Base-by-base conservation (phyloP, 2,113 vertebrate genomes). In the Cardinalis cardinalis region DNA sequence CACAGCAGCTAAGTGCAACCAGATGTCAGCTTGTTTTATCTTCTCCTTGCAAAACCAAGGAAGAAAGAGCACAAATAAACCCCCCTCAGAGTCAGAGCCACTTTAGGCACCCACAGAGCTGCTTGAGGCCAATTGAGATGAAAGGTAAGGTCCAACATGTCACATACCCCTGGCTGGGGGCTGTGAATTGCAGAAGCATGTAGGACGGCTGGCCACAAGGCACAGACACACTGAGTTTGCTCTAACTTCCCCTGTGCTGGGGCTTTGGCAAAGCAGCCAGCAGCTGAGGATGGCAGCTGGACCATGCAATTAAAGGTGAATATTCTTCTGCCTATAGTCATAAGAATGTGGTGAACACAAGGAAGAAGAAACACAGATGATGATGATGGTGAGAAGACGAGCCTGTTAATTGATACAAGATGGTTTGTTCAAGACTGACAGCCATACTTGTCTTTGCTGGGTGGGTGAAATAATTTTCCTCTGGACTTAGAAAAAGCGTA, bases 11-110 rank as follows among this genome's bases (percentile, higher is more conserved):
- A 93, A 93, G 58, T 34, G 43, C 49, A 87, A 87, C 61, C 92
- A 93, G 90, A 88, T 93, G 88, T 88, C 40, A 29, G 43, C 21
- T 48, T 75, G 73, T 85, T 92, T 92, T 89, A 92, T 89, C 55
- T 82, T 69, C 86, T 65, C 14, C 53, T 89, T 74, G 53, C 76
- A 84, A 61, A 93, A 60, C 32, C 15, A 65, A 84, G 43, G 52
- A 83, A 77, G 31, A 84, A 12, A 13, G 58, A 84, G 43, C 38
- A 60, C 32, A 88, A 92, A 89, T 43, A 73, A 71, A 1, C 10
- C 8, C 6, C 59, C 29, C 18, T 19, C 29, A 14, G 18, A 25
- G 23, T 34, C 40, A 52, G 41, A 76, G 21, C 31, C 17, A 25
- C 34, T 84, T 78, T 14, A 38, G 40, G 40, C 29, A 53, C 40